Percentiles rank a stretch among this genome's conserved stretches.
Conservation (phyloP, 1,140 invertebrate genomes). For the Sinella curviseta region DNA sequence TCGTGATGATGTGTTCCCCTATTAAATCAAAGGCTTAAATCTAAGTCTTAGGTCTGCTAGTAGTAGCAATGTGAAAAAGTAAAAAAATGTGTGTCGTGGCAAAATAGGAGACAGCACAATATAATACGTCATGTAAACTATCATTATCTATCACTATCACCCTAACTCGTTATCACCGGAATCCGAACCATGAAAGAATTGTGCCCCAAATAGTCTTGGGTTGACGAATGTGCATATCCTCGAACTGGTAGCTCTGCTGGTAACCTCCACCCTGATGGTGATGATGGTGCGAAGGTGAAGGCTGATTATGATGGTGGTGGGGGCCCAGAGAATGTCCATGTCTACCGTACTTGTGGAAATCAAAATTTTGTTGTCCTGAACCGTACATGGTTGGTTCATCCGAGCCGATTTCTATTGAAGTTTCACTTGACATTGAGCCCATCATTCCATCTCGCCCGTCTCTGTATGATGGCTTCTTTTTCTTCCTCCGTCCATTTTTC, state of each 20-base stretch:
- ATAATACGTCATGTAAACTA: too few species aligned
- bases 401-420: not conserved
- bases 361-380: not conserved
- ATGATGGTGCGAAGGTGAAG: not conserved
- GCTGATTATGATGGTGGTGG: not conserved
- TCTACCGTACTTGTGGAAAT: not conserved
- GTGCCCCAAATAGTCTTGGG: not conserved
- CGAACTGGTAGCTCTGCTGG: not conserved
- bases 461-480: not conserved
- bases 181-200: not conserved
- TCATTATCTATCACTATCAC: not conserved
- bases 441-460: not conserved
- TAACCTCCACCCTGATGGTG: not conserved
- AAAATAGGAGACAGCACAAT: too few species aligned
- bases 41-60: too few species aligned
- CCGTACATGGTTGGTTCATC: conserved; percentile 16
- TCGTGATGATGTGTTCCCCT: too few species aligned
- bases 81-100: too few species aligned
- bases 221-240: not conserved
- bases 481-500: not conserved
- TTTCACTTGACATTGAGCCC: not conserved
- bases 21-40: too few species aligned
- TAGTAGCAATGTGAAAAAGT: too few species aligned
- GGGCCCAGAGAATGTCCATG: not conserved
- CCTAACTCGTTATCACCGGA: not conserved